Evolutionary conservation across 2,113 vertebrate species (phyloP).

Genomic region (Pardalotus punctatus): DNA sequence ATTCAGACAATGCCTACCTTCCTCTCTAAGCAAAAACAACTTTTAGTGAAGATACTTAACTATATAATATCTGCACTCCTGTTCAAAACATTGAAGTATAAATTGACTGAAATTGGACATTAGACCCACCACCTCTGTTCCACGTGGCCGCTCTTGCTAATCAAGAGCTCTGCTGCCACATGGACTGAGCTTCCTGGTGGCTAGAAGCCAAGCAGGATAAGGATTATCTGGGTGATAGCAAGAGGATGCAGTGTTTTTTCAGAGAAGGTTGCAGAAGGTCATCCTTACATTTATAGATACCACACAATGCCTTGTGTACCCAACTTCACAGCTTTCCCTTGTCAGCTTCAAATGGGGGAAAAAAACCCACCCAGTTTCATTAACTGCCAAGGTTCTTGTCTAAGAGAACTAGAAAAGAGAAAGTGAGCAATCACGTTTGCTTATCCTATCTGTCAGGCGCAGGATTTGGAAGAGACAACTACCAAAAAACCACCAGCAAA

Average conservation of each 20-base stretch:
- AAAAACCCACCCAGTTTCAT: neutral
- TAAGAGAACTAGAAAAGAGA: neutral
- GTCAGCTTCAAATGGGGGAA: conserved; percentile 7
- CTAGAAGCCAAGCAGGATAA: conserved; percentile 33
- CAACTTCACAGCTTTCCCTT: conserved; percentile 6
- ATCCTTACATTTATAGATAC: conserved; percentile 48
- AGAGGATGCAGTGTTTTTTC: conserved; percentile 54
- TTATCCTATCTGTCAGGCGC: neutral
- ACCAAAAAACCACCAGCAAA: neutral
- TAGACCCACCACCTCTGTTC: neutral
- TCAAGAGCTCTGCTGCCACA: neutral
- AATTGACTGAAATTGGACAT: neutral
- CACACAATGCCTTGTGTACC: conserved; percentile 21
- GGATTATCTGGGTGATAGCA: conserved; percentile 29
- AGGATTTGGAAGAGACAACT: neutral
- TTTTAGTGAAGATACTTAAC: neutral
- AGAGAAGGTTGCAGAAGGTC: conserved; percentile 47
- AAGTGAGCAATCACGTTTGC: neutral
- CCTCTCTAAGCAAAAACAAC: neutral
- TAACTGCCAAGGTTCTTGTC: conserved; percentile 28
- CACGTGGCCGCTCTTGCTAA: neutral
- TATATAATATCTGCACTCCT: neutral
- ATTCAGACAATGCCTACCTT: neutral
- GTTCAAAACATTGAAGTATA: neutral
- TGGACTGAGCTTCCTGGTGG: conserved; percentile 37